These are phyloP conservation scores for Thaleichthys pacificus DNA, from an alignment of 2,797 vertebrate genomes.

Conservation along the genomic window DNA sequence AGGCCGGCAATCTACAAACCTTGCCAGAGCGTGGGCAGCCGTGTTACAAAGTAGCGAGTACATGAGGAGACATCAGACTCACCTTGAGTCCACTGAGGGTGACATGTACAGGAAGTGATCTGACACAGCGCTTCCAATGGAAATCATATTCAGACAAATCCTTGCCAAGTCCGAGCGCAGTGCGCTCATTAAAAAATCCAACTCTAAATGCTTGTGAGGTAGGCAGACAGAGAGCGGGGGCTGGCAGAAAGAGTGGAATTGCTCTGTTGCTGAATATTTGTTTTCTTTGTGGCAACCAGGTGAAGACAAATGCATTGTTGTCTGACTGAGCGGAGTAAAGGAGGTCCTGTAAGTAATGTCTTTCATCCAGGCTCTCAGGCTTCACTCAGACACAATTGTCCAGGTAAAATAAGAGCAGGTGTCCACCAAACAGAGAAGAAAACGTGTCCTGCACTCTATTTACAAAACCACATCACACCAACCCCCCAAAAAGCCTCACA, in stretches of 20 bases:
- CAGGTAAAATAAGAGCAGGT: neutral
- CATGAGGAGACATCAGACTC: constrained; percentile 21
- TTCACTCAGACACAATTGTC: neutral
- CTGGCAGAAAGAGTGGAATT: neutral
- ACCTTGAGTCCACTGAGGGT: constrained; percentile 16
- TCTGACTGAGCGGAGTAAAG: neutral
- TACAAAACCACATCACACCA: neutral
- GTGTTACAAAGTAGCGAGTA: constrained; percentile 10
- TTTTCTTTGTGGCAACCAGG: constrained; percentile 7
- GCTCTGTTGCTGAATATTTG: neutral
- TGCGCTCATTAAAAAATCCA: neutral
- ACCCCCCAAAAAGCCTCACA: neutral
- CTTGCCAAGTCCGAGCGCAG: constrained; percentile 11
- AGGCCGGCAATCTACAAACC: constrained; percentile 25
- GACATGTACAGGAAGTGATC: neutral
- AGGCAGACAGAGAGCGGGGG: neutral
- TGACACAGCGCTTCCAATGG: constrained; percentile 7
- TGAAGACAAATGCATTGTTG: neutral
- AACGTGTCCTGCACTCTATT: constrained; percentile 9
- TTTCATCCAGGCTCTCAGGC: neutral
- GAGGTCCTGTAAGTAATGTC: neutral
- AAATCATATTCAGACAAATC: constrained; percentile 22
- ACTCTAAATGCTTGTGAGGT: neutral
- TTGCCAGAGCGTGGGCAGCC: constrained; percentile 14
- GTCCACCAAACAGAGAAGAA: neutral